A percentile compares a stretch with the other conserved stretches of the same genome.
Conservation (phyloP, 2,888 invertebrate genomes). For the Mycalesis mineus region DNA sequence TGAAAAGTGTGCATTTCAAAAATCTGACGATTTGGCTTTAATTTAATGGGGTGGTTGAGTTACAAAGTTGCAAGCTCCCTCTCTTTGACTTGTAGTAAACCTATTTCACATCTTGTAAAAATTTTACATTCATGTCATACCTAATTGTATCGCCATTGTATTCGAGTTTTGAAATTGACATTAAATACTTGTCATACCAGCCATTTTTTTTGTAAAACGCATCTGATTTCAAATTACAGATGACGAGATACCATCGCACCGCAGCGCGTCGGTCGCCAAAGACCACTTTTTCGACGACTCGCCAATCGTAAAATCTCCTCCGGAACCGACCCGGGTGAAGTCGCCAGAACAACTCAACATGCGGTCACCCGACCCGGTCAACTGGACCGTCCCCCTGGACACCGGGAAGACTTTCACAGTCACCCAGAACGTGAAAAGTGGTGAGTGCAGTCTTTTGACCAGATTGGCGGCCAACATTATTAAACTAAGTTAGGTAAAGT, state of each 20-base stretch:
- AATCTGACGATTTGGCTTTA: too few species aligned
- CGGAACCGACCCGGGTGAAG: conserved; percentile 94
- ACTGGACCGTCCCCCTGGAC: conserved; percentile 96
- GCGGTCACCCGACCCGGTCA: conserved; percentile 95
- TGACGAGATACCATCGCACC: conserved; percentile 67
- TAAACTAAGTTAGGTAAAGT: conserved; percentile 38
- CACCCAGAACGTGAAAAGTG: conserved; percentile 90
- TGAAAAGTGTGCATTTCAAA: too few species aligned
- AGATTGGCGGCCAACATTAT: conserved; percentile 53
- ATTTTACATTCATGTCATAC: too few species aligned
- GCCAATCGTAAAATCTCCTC: conserved; percentile 91
- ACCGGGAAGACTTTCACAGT: conserved; percentile 96
- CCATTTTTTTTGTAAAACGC: too few species aligned
- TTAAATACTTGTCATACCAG: too few species aligned
- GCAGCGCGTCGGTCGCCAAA: conserved; percentile 73
- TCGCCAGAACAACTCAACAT: conserved; percentile 95
- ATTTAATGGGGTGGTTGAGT: too few species aligned
- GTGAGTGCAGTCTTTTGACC: conserved; percentile 63
- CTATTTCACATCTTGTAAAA: too few species aligned
- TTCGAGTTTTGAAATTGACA: too few species aligned
- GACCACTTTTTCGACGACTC: conserved; percentile 76
- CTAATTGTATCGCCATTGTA: too few species aligned
- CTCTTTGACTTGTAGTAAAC: too few species aligned
- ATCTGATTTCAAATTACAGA: conserved; percentile 45
- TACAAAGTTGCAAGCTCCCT: too few species aligned